A percentile compares a stretch with the other conserved stretches of the same genome.
Evolutionary conservation across 2,797 vertebrate species (phyloP).

Genomic region (Peromyscus nudipes): DNA sequence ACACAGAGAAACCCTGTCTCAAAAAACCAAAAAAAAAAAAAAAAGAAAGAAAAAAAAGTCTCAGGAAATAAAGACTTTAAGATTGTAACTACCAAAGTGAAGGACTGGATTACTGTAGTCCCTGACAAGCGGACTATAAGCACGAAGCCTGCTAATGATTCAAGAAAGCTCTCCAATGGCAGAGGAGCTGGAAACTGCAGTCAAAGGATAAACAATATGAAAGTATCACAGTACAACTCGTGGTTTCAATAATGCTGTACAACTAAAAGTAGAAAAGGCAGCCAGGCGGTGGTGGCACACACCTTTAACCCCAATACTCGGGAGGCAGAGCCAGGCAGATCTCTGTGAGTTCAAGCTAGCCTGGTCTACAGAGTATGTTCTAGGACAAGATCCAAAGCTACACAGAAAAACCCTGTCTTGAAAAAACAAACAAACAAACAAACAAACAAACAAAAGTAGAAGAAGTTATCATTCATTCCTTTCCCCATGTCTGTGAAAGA

Average conservation of each 20-base stretch:
- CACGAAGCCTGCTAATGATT: not conserved
- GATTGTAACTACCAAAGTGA: not conserved
- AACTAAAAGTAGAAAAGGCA: not conserved
- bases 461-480: not conserved
- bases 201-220: too few species aligned
- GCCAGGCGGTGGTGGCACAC: fast-evolving
- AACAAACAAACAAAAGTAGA: not conserved
- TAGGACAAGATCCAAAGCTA: not conserved
- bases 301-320: not conserved
- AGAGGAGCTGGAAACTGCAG: not conserved
- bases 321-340: not conserved
- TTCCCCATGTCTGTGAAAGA: too few species aligned
- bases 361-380: not conserved
- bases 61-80: not conserved
- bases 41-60: too few species aligned
- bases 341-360: not conserved
- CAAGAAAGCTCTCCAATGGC: not conserved
- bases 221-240: not conserved
- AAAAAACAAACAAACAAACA: not conserved
- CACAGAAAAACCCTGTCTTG: too few species aligned
- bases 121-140: not conserved
- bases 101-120: not conserved
- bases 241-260: not conserved
- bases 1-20: too few species aligned
- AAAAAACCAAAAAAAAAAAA: too few species aligned